Evolutionary conservation across 2,797 vertebrate species (phyloP).

Genomic region (Holocentrus rufus): DNA sequence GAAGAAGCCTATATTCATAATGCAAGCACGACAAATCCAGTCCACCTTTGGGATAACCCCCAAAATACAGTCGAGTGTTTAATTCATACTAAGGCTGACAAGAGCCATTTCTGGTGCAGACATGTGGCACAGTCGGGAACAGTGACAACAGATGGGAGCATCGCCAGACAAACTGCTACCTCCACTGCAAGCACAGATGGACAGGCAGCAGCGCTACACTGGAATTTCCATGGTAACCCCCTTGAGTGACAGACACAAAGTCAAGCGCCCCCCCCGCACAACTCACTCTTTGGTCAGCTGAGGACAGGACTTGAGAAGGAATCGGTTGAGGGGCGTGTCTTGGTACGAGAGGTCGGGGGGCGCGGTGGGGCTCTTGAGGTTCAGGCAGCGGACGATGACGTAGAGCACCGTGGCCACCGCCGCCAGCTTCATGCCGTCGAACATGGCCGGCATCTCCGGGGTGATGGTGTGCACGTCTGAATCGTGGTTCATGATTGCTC

Average conservation of each 20-base stretch:
- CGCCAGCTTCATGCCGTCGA: conserved; percentile 95
- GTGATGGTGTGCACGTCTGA: conserved; percentile 77
- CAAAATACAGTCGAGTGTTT: conserved; percentile 39
- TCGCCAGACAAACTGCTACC: conserved; percentile 43
- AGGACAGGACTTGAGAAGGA: conserved; percentile 94
- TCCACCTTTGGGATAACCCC: conserved; percentile 24
- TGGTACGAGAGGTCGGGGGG: conserved; percentile 93
- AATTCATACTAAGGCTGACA: conserved; percentile 25
- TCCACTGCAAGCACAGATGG: conserved; percentile 52
- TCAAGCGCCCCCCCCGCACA: not conserved
- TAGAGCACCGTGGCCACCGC: conserved; percentile 95
- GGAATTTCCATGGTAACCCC: conserved; percentile 49
- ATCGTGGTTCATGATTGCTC: conserved; percentile 79
- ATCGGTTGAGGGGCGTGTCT: conserved; percentile 90
- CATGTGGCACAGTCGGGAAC: conserved; percentile 32
- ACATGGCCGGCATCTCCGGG: conserved; percentile 92
- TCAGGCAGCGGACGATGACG: conserved; percentile 93
- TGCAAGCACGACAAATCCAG: conserved; percentile 22
- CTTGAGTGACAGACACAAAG: conserved; percentile 57
- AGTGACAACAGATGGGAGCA: conserved; percentile 52
- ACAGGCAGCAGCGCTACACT: not conserved
- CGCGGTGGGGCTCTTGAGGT: conserved; percentile 95
- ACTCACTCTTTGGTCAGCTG: conserved; percentile 99
- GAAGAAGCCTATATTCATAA: conserved; percentile 32
- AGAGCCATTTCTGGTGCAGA: conserved; percentile 27